phyloP scores from a whole-genome alignment of 92 coral and sea anemone genomes.

The Parazoanthus darwini region DNA sequence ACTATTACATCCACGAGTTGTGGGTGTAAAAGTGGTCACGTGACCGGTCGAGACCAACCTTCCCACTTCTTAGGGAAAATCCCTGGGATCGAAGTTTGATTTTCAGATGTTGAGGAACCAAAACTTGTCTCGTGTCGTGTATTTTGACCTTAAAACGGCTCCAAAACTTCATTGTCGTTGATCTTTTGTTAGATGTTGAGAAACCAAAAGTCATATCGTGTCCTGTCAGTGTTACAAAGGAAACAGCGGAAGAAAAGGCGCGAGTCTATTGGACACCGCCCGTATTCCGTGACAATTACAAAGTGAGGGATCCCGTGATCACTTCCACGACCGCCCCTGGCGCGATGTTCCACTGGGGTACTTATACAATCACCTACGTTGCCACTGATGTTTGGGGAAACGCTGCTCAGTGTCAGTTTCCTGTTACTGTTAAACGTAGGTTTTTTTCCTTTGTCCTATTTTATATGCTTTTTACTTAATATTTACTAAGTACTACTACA shows the following conservation, averaged over 20 bases:
- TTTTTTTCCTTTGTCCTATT: background rate
- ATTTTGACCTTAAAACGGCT: background rate
- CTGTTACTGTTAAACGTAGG: conserved; percentile 63
- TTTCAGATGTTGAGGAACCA: too few relatives aligned
- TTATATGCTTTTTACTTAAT: too few relatives aligned
- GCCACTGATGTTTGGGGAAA: conserved; percentile 65
- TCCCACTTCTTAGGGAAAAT: too few relatives aligned
- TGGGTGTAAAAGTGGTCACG: too few relatives aligned
- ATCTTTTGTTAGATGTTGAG: conserved; percentile 54
- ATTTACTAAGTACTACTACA: too few relatives aligned
- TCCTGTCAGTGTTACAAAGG: conserved; percentile 48
- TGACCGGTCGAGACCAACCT: too few relatives aligned
- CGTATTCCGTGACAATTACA: conserved; percentile 62
- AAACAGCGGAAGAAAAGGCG: conserved; percentile 17
- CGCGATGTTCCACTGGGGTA: conserved; percentile 51
- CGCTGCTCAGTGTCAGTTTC: conserved; percentile 59
- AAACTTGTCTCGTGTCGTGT: too few relatives aligned
- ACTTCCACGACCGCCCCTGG: conserved; percentile 47
- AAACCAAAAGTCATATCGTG: conserved; percentile 67
- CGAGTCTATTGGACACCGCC: conserved; percentile 64
- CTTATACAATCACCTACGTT: conserved; percentile 32
- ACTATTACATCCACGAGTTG: too few relatives aligned
- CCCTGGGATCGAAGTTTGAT: too few relatives aligned
- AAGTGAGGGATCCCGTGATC: conserved; percentile 46
- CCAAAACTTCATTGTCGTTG: too few relatives aligned